Evolutionary conservation across 2,113 vertebrate species (phyloP), one percentile per base, ranked within the genome.

Genomic region (Seriola quinqueradiata): DNA sequence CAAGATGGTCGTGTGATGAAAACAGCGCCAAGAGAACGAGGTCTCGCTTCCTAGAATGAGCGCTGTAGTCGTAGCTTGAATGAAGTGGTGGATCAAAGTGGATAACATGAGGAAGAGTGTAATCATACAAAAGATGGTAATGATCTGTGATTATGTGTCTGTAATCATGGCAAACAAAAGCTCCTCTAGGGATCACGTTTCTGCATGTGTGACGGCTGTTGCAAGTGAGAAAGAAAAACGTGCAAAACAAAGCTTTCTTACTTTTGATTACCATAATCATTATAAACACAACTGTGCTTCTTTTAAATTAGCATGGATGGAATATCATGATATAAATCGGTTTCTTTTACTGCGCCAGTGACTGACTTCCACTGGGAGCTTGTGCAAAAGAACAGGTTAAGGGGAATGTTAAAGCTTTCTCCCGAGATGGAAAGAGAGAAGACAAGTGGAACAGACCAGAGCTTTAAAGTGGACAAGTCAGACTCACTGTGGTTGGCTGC

Each of bases 401-500:
- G 54, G 11, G 14, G n/a, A 54, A 61, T 65, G 77, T 70, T 71
- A 70, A 75, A 57, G n/a, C 44, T 75, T 58, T 38, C 69, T 57
- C 60, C 61, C 54, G 75, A 64, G 70, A 70, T 34, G 10, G 50
- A 55, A 68, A 74, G 36, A 74, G 36, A 60, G 74, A 61, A 86
- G 81, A 84, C 40, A 73, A 81, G 76, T 13, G 4, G 28, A 28
- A 50, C 75, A 65, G 44, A 40, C 28, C 70, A 23, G 28, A n/a
- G 55, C 21, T 65, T 69, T 76, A 70, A 77, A 82, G 61, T 79
- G 76, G 81, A 75, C 70, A 42, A 75, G 83, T 73, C 79, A 70
- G 63, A 65, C 59, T 72, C 25, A 9, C 25, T 57, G 50, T 65
- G 74, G 67, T 81, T 58, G 69, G 59, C 81, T 84, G 57, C 82